A percentile compares a stretch with the other conserved stretches of the same genome.
Evolutionary conservation across 2,888 invertebrate genomes (phyloP).

Genomic region (Glaucopsyche alexis): DNA sequence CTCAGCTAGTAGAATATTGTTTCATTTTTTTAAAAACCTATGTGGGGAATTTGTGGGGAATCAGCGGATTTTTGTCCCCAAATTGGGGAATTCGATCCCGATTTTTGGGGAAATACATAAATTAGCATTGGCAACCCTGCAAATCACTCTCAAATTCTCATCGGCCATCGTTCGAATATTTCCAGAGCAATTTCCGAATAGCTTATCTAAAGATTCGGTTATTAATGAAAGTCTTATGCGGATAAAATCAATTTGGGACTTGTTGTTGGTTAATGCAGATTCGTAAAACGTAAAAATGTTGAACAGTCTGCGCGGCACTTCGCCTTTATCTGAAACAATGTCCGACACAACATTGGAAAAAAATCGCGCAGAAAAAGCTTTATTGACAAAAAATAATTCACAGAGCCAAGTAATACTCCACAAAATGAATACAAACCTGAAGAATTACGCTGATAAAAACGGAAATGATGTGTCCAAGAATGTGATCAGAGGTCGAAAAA

Average conservation of each 20-base stretch:
- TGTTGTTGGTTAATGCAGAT: no score
- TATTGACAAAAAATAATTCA: constrained; percentile 62
- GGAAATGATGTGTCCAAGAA: constrained; percentile 68
- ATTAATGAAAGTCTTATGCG: no score
- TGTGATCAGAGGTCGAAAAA: constrained; percentile 75
- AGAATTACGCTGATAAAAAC: constrained; percentile 71
- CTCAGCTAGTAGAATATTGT: no score
- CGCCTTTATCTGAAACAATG: constrained; percentile 68
- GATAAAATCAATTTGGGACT: no score
- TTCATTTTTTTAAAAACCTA: no score
- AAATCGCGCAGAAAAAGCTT: constrained; percentile 67
- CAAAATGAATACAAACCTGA: constrained; percentile 48
- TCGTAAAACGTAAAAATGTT: constrained; percentile 40
- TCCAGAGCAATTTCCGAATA: neutral
- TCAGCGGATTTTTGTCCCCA: no score
- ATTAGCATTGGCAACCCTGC: no score
- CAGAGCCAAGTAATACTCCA: constrained; percentile 56
- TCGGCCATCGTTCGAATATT: no score
- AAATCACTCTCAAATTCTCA: no score
- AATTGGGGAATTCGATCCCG: no score
- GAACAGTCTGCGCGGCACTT: constrained; percentile 55
- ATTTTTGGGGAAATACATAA: no score
- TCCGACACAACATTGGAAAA: constrained; percentile 65
- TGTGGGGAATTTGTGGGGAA: no score
- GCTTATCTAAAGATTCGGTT: neutral